A percentile compares a stretch with the other conserved stretches of the same genome.
phyloP scores from a whole-genome alignment of 2,113 vertebrate species.

The human region GRCh38 chr4:185089001-185089500 shows the following conservation, averaged over 20 bases:
- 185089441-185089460: neutral
- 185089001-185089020: neutral
- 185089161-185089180: conserved; percentile 73
- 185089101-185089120: conserved; percentile 66
- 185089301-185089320: conserved; percentile 40
- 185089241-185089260: conserved; percentile 63
- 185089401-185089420: neutral
- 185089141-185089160: conserved; percentile 80
- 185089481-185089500: neutral
- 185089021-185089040: neutral
- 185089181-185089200: conserved; percentile 79
- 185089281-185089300: conserved; percentile 64
- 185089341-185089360: conserved; percentile 38
- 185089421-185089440: neutral
- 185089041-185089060: conserved; percentile 56
- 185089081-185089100: conserved; percentile 75
- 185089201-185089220: conserved; percentile 64
- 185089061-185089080: conserved; percentile 56
- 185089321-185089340: conserved; percentile 57
- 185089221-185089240: conserved; percentile 77
- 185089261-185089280: conserved; percentile 53
- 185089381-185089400: neutral
- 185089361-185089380: neutral
- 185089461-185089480: neutral
- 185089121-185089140: conserved; percentile 70